Percentiles rank a stretch among this genome's conserved stretches.
phyloP scores from a whole-genome alignment of 2,113 vertebrate genomes.

The Choloepus hoffmanni region DNA sequence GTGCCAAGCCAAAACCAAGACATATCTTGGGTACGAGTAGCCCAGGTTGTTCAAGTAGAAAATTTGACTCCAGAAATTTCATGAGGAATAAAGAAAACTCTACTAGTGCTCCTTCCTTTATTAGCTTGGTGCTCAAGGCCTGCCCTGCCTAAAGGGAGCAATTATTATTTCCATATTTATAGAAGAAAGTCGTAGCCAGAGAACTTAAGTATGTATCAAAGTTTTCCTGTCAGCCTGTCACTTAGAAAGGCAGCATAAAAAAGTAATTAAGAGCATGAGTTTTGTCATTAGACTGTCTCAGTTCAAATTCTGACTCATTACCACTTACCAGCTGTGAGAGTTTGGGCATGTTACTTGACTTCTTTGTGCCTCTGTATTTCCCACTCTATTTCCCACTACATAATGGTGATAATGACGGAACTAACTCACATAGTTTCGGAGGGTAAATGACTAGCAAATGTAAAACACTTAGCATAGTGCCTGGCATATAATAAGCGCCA shows the following conservation, averaged over 20 bases:
- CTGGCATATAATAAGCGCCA: not conserved
- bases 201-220: not conserved
- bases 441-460: not conserved
- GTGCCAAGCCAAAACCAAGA: not conserved
- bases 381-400: not conserved
- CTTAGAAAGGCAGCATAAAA: not conserved
- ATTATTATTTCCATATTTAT: not conserved
- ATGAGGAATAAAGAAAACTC: not conserved
- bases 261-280: not conserved
- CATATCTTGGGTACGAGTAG: not conserved
- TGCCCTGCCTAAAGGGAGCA: not conserved
- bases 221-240: not conserved
- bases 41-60: not conserved
- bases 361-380: not conserved
- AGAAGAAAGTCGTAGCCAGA: not conserved
- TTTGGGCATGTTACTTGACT: constrained; percentile 3
- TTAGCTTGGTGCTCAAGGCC: not conserved
- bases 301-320: constrained; percentile 7
- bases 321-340: not conserved
- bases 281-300: not conserved
- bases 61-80: constrained; percentile 5
- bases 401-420: not conserved
- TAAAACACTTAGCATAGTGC: not conserved
- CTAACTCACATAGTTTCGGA: not conserved
- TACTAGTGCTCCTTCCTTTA: not conserved